phyloP scores from a whole-genome alignment of 2,113 vertebrate species.

The Trichomycterus rosablanca region DNA sequence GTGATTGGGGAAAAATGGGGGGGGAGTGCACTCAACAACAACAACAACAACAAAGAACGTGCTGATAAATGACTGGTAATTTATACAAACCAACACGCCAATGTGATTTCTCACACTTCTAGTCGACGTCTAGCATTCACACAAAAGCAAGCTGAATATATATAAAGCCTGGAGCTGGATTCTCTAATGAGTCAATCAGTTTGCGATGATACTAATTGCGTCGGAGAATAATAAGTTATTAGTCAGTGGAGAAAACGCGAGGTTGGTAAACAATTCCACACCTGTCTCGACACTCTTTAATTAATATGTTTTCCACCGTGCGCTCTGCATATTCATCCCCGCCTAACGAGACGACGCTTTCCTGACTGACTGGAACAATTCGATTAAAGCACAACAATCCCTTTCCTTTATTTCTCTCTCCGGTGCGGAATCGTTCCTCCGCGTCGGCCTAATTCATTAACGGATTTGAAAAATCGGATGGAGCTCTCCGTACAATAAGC shows the following conservation, averaged over 20 bases:
- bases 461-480: constrained; percentile 39
- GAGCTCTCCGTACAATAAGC: constrained; percentile 36
- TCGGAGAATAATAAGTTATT: constrained; percentile 34
- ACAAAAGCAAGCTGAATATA: constrained; percentile 1
- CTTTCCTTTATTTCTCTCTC: not conserved
- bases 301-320: constrained; percentile 28
- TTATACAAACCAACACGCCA: no score
- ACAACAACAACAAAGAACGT: no score
- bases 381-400: constrained; percentile 2
- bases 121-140: no score
- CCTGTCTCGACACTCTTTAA: constrained; percentile 29
- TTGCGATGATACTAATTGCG: constrained; percentile 31
- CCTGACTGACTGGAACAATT: no score
- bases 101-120: no score
- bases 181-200: constrained; percentile 32
- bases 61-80: no score
- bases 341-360: constrained; percentile 35
- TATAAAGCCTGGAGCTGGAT: constrained; percentile 5
- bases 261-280: constrained; percentile 29
- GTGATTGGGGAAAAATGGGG: no score
- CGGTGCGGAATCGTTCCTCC: constrained; percentile 12
- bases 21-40: no score
- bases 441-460: constrained; percentile 25
- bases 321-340: constrained; percentile 22
- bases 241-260: constrained; percentile 24